Base-by-base conservation (phyloP, 2,113 vertebrate species). In the Aegotheles bennettii region DNA sequence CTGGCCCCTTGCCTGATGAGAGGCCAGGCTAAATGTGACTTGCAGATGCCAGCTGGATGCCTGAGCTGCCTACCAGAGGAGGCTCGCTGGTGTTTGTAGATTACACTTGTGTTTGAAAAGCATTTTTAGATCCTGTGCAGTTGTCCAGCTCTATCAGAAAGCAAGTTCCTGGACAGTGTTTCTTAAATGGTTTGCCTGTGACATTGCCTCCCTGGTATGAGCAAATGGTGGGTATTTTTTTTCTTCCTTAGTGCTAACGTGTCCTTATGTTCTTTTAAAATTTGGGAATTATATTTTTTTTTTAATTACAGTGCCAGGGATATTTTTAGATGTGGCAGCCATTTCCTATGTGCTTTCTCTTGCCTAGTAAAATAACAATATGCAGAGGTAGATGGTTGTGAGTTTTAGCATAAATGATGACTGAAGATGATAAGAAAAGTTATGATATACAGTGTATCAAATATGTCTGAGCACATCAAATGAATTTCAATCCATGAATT, bases 141-240 rank as follows among this genome's bases (percentile, higher is more conserved):
- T 93, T 96, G 94, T 95, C 61, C 74, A 60, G 53, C 68, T 90
- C 89, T 93, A 20, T 96, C 87, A 92, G 74, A 84, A 86, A 15
- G 33, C 80, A 81, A 40, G 24, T 31, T 65, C 16, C 78, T 84
- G 38, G 13, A 61, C 70, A 61, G 43, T 48, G n/a, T 57, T 83
- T 93, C 40, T 95, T 82, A 87, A 94, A 48, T 29, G 31, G 21
- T 63, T 84, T 94, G 56, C 23, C 24, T 65, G 68, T 92, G 50
- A 67, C 56, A 56, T 5, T 86, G n/a, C 31, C 71, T 70, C 60
- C 81, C 36, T 84, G 68, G 47, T 84, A 92, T 84, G 88, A 84
- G 47, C 73, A 86, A 74, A 54, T 73, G 59, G 45, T 73, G 17
- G 10, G 4, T 14, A 15, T 2, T 11, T 35, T 43, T 33, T 93